These are phyloP conservation scores for Lasioglossum oenotherae DNA, from an alignment of 2,888 invertebrate species.

Conservation along the genomic window DNA sequence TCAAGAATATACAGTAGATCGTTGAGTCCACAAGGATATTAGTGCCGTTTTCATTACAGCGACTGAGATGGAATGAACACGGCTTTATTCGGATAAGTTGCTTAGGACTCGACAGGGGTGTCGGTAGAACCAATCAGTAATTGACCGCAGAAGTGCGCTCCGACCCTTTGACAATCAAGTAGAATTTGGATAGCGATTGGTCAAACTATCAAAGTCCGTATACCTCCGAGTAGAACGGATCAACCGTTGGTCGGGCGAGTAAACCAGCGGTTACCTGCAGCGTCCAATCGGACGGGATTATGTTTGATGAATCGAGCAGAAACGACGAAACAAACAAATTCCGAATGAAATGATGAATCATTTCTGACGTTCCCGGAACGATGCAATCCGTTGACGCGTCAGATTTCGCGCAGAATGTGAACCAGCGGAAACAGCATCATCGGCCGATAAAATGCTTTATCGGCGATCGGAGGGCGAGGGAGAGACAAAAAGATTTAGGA, in stretches of 20 bases:
- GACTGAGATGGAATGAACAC: not conserved
- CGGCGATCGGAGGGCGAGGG: not conserved
- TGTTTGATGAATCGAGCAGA: not conserved
- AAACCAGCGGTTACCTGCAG: not conserved
- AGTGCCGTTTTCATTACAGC: not conserved
- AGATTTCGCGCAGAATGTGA: not conserved
- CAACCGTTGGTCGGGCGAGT: not conserved
- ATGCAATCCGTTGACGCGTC: not conserved
- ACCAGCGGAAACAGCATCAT: too few species aligned
- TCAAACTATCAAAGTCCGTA: not conserved
- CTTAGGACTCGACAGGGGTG: not conserved
- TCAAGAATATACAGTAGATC: not conserved
- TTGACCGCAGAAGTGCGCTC: not conserved
- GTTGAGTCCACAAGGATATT: not conserved
- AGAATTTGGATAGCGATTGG: not conserved
- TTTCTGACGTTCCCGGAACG: not conserved
- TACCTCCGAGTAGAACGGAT: not conserved
- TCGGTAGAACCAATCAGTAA: not conserved
- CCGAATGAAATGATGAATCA: not conserved
- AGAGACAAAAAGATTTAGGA: not conserved
- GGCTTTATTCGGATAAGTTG: not conserved
- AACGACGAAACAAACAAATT: not conserved
- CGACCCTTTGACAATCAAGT: slow-evolving; percentile 7
- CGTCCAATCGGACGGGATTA: not conserved
- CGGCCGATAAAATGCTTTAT: not conserved